phyloP scores from a whole-genome alignment of 2,113 vertebrate species.

The Narcine bancroftii region DNA sequence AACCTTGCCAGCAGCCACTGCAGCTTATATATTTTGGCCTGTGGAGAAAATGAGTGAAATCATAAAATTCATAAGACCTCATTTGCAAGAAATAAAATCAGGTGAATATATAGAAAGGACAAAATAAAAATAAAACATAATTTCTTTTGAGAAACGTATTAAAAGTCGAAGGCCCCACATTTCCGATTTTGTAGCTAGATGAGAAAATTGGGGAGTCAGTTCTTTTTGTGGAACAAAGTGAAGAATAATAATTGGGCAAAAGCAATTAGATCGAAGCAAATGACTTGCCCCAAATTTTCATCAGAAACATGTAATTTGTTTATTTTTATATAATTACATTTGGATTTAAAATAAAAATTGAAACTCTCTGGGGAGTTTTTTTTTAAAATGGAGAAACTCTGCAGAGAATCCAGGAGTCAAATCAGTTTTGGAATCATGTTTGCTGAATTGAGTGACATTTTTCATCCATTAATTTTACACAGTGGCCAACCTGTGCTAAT shows the following conservation, averaged over 20 bases:
- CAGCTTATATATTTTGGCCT: too few species aligned
- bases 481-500: not conserved
- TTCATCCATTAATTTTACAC: not conserved
- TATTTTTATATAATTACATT: not conserved
- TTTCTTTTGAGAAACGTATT: not conserved
- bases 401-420: not conserved
- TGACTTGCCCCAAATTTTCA: not conserved
- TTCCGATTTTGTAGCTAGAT: not conserved
- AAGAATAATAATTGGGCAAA: not conserved
- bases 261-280: not conserved
- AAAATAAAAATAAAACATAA: not conserved
- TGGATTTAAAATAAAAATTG: not conserved
- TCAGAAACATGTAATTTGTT: not conserved
- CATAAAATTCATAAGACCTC: too few species aligned
- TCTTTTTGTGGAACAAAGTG: not conserved
- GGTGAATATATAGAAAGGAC: not conserved
- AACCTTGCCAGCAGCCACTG: too few species aligned
- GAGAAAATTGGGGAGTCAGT: not conserved
- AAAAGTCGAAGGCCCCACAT: not conserved
- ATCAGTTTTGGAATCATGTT: not conserved
- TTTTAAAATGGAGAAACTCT: not conserved
- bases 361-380: not conserved
- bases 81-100: not conserved
- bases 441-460: not conserved
- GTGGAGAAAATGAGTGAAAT: too few species aligned